phyloP scores from a whole-genome alignment of 1,140 invertebrate species.

The Andricus grossulariae region DNA sequence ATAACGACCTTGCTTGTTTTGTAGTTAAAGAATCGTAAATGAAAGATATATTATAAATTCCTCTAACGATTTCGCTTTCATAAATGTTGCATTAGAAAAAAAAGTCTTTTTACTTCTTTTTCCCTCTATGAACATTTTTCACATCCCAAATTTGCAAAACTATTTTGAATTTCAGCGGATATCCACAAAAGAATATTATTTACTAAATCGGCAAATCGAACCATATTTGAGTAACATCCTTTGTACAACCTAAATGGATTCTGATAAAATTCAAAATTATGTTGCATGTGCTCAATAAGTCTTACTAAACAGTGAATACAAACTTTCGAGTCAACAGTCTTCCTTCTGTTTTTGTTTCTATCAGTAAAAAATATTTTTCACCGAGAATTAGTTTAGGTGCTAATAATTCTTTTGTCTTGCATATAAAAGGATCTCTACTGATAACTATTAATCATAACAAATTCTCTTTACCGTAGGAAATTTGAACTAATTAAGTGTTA shows the following conservation, averaged over 20 bases:
- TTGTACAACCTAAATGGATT: background rate
- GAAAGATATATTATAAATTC: background rate
- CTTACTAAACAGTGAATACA: too few relatives aligned
- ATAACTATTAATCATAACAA: too few relatives aligned
- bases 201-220: background rate
- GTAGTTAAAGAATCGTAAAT: background rate
- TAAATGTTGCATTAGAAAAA: background rate
- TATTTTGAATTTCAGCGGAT: conserved; percentile 2
- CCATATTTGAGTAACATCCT: background rate
- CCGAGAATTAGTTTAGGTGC: too few relatives aligned
- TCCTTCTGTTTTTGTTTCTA: too few relatives aligned
- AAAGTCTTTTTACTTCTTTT: background rate
- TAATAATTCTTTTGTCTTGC: too few relatives aligned
- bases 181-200: conserved; percentile 6
- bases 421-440: too few relatives aligned
- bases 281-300: too few relatives aligned
- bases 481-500: too few relatives aligned
- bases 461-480: too few relatives aligned
- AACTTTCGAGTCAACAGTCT: too few relatives aligned
- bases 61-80: background rate
- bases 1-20: background rate
- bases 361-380: too few relatives aligned
- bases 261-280: conserved; percentile 22
- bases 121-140: background rate
- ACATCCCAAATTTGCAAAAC: background rate